These are phyloP conservation scores for Drosophila pseudotakahashii DNA, from an alignment of 2,888 invertebrate species.

Conservation along the genomic window DNA sequence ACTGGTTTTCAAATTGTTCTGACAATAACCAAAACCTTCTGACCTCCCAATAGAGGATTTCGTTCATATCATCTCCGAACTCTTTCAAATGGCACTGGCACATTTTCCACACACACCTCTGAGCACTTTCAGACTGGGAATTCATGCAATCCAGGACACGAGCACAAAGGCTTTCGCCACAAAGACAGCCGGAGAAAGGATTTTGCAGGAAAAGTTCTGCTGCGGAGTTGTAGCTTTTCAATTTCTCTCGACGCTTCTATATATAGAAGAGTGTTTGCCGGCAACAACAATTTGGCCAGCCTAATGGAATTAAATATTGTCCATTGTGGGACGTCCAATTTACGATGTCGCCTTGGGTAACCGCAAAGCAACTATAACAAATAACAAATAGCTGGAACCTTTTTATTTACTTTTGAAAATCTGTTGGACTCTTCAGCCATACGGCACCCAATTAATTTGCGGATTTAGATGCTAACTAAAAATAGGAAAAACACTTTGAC, in stretches of 20 bases:
- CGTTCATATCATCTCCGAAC: slow-evolving; percentile 13
- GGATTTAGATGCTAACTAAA: slow-evolving; percentile 25
- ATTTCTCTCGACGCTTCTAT: slow-evolving; percentile 37
- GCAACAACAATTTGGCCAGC: slow-evolving; percentile 41
- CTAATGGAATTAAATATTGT: slow-evolving; percentile 61
- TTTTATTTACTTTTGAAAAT: slow-evolving; percentile 45
- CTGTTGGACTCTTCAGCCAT: slow-evolving; percentile 23
- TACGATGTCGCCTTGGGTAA: slow-evolving; percentile 30
- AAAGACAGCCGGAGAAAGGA: slow-evolving; percentile 31
- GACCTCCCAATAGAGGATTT: slow-evolving; percentile 7
- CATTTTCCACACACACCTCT: slow-evolving; percentile 48
- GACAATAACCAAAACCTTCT: background rate
- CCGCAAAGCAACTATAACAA: slow-evolving; percentile 37
- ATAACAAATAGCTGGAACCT: slow-evolving; percentile 30
- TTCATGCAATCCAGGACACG: slow-evolving; percentile 16
- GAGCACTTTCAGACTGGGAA: slow-evolving; percentile 31
- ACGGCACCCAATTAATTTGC: slow-evolving; percentile 29
- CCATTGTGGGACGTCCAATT: slow-evolving; percentile 46
- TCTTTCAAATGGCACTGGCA: slow-evolving; percentile 50
- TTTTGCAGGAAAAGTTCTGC: slow-evolving; percentile 31
- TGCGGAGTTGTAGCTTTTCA: slow-evolving; percentile 25
- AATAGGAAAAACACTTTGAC: slow-evolving; percentile 29
- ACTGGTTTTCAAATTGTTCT: background rate
- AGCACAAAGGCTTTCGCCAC: slow-evolving; percentile 26
- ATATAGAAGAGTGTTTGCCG: slow-evolving; percentile 45